Evolutionary conservation across 2,888 invertebrate genomes (phyloP), one percentile per base, ranked within the genome.

Genomic region (Scaptomyza tumidula): DNA sequence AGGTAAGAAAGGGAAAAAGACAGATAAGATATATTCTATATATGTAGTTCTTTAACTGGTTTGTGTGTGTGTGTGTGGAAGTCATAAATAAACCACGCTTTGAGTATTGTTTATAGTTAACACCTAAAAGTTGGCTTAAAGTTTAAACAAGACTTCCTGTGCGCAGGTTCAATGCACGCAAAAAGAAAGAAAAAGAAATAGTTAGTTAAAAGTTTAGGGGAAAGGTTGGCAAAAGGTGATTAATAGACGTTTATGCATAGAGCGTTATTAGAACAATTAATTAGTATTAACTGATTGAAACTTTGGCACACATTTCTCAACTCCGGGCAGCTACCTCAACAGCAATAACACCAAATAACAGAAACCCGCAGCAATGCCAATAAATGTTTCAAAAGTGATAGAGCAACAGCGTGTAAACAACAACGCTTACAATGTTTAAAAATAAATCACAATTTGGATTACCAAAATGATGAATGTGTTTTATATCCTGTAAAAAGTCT

Each of bases 101-200:
- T 48, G 65, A 41, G 71, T 85, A 82, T 88, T 76, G 86, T 85
- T 88, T 83, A 88, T 83, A 82, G 88, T 79, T 86, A 88, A 88
- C 83, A 84, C 83, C 83, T 86, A 80, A 68, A 66, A 82, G 55
- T 24, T 50, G 75, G 67, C 71, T 64, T 61, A 62, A 66, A 71
- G 56, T 58, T 62, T 63, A 64, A 78, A 52, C 63, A 57, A 80
- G 67, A 70, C 81, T 70, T 67, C 68, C 69, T 71, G 71, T 52
- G 52, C 71, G 14, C 35, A 54, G 50, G 77, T 75, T 79, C 72
- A 80, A 71, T 75, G 77, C 37, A 31, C 35, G 37, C 50, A n/a
- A 35, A 11, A 46, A 37, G 13, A 11, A 46, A 37, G 13, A 31
- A 31, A 31, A 6, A 10, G 10, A 33, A 9, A 10, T 1, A 6